Percentiles rank a stretch among this genome's conserved stretches.
phyloP scores from a whole-genome alignment of 2,797 vertebrate species.

The Glyptemys insculpta region DNA sequence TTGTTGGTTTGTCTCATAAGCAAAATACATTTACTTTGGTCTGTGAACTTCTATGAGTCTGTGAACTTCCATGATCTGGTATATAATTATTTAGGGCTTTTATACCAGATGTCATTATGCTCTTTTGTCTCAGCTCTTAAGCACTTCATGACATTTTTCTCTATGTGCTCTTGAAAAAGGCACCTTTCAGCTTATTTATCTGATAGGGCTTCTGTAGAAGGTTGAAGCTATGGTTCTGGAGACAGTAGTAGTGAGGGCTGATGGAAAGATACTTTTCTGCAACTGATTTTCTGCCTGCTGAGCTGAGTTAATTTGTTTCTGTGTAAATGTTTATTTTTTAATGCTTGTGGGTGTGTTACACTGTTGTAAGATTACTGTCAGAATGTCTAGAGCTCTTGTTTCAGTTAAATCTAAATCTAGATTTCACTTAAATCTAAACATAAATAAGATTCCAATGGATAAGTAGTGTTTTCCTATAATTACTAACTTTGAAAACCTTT shows the following conservation, averaged over 20 bases:
- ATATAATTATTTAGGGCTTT: rapidly evolving
- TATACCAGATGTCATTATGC: rapidly evolving
- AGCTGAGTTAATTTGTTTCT: neutral
- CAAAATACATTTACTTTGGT: neutral
- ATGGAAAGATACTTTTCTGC: neutral
- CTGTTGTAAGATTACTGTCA: neutral
- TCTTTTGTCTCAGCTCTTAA: rapidly evolving
- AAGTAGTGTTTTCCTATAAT: neutral
- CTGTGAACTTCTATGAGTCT: neutral
- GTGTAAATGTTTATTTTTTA: neutral
- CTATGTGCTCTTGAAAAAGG: rapidly evolving
- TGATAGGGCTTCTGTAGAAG: neutral
- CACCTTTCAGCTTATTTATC: neutral
- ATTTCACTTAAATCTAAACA: neutral
- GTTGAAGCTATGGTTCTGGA: rapidly evolving
- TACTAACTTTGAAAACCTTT: neutral
- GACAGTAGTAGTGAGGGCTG: neutral
- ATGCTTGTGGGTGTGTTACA: neutral
- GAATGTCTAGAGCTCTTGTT: neutral
- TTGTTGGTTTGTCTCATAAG: neutral
- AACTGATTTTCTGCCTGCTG: neutral
- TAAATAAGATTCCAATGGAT: neutral
- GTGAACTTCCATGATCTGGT: neutral
- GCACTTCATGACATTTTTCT: neutral
- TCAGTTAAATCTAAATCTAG: neutral